phyloP scores from a whole-genome alignment of 2,888 invertebrate genomes.

The Melieria picta region DNA sequence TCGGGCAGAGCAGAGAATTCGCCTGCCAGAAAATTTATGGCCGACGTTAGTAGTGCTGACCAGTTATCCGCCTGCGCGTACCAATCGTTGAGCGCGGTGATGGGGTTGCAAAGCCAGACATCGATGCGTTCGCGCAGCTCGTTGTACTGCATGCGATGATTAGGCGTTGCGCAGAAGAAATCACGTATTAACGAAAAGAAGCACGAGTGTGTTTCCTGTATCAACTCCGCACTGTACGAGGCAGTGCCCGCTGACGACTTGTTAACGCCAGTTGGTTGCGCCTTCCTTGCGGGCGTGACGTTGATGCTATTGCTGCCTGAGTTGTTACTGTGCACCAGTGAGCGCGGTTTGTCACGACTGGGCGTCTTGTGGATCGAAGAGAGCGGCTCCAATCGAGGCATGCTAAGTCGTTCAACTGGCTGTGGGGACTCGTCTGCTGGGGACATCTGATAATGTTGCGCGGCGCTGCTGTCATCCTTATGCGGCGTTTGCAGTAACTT shows the following conservation, averaged over 20 bases:
- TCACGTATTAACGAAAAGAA: conserved; percentile 90
- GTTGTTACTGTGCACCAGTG: no score
- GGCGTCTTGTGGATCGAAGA: conserved; percentile 15
- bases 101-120: conserved; percentile 81
- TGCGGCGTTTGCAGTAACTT: conserved; percentile 47
- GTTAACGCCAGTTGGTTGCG: conserved; percentile 14
- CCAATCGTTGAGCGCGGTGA: conserved; percentile 85
- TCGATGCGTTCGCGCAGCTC: conserved; percentile 79
- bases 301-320: no score
- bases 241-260: not conserved
- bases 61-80: conserved; percentile 77
- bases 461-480: conserved; percentile 21
- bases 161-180: conserved; percentile 84
- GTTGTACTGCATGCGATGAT: conserved; percentile 82
- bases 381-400: conserved; percentile 55
- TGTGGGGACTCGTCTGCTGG: no score
- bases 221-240: conserved; percentile 66
- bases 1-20: conserved; percentile 83
- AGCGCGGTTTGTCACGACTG: conserved; percentile 10
- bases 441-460: not conserved
- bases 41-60: conserved; percentile 79
- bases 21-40: conserved; percentile 85
- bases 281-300: no score
- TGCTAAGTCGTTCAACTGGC: conserved; percentile 1
- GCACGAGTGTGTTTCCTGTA: conserved; percentile 84